These are phyloP conservation scores for Drosophila pruinosa DNA, from an alignment of 1,140 invertebrate genomes.

Conservation along the genomic window DNA sequence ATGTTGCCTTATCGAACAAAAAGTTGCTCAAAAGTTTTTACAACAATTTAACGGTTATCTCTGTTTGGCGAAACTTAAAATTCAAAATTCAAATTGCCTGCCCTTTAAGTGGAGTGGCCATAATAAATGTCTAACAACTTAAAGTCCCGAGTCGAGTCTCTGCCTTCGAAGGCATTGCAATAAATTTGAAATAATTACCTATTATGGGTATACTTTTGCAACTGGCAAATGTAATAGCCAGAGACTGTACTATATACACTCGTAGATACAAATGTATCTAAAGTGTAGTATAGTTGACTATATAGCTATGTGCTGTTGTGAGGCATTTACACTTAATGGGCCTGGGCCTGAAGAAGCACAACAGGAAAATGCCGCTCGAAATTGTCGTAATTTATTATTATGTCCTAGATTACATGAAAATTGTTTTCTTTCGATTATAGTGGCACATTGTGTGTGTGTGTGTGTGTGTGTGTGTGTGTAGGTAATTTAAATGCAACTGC, in stretches of 20 bases:
- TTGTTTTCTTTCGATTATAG: slow-evolving; percentile 81
- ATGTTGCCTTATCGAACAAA: neutral
- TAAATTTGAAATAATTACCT: slow-evolving; percentile 83
- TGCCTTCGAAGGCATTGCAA: slow-evolving; percentile 54
- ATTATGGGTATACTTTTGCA: slow-evolving; percentile 73
- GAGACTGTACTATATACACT: neutral
- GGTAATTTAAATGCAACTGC: slow-evolving; percentile 53
- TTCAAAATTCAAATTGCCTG: slow-evolving; percentile 4
- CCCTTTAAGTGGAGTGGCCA: slow-evolving; percentile 7
- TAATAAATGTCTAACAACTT: slow-evolving; percentile 5
- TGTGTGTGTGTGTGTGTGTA: slow-evolving; percentile 7
- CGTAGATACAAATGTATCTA: slow-evolving; percentile 7
- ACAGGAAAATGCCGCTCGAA: slow-evolving; percentile 68
- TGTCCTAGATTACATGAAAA: slow-evolving; percentile 83
- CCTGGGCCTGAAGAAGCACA: slow-evolving; percentile 6
- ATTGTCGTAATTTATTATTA: slow-evolving; percentile 81
- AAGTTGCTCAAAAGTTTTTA: neutral
- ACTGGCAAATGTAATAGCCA: slow-evolving; percentile 40
- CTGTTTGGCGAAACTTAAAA: neutral
- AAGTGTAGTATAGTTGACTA: no score
- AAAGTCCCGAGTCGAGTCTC: slow-evolving; percentile 21
- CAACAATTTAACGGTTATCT: neutral
- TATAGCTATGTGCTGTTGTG: no score
- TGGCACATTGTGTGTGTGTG: slow-evolving; percentile 6
- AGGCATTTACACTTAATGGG: slow-evolving; percentile 58